These are phyloP conservation scores for Goniozus legneri DNA, from an alignment of 1,140 invertebrate species.

Conservation along the genomic window DNA sequence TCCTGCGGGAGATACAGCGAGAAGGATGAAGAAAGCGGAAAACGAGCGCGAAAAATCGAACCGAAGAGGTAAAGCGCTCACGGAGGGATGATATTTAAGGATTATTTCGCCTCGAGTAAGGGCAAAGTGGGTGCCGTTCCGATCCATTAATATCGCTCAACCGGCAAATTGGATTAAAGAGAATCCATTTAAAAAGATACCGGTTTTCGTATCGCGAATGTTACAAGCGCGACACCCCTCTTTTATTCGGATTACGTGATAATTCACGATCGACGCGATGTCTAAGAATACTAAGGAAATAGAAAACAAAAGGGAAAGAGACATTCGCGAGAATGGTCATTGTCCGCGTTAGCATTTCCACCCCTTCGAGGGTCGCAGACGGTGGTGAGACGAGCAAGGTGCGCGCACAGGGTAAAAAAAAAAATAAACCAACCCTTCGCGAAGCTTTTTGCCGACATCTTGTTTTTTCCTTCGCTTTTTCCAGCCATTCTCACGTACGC, in stretches of 20 bases:
- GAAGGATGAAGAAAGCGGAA: not conserved
- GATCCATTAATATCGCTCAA: constrained; percentile 43
- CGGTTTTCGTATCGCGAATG: constrained; percentile 13
- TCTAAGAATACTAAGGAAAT: constrained; percentile 16
- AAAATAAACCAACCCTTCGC: too few species aligned
- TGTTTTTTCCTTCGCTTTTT: too few species aligned
- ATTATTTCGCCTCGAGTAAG: constrained; percentile 33
- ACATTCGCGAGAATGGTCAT: too few species aligned
- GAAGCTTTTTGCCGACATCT: too few species aligned
- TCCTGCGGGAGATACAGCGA: not conserved
- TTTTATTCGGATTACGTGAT: constrained; percentile 31
- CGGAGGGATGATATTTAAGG: constrained; percentile 33
- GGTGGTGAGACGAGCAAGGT: too few species aligned
- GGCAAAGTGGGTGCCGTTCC: constrained; percentile 26
- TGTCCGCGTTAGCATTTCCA: too few species aligned
- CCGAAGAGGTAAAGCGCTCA: not conserved
- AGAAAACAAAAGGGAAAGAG: constrained; percentile 5
- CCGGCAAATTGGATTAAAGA: constrained; percentile 43
- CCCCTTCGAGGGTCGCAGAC: too few species aligned
- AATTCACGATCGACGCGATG: constrained; percentile 14
- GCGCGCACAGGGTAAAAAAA: too few species aligned
- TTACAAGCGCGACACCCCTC: constrained; percentile 16
- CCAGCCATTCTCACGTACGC: too few species aligned
- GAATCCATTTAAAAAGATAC: constrained; percentile 39
- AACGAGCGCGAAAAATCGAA: not conserved